Base-by-base conservation (phyloP, 2,888 invertebrate species). In the Eristalis intricaria region DNA sequence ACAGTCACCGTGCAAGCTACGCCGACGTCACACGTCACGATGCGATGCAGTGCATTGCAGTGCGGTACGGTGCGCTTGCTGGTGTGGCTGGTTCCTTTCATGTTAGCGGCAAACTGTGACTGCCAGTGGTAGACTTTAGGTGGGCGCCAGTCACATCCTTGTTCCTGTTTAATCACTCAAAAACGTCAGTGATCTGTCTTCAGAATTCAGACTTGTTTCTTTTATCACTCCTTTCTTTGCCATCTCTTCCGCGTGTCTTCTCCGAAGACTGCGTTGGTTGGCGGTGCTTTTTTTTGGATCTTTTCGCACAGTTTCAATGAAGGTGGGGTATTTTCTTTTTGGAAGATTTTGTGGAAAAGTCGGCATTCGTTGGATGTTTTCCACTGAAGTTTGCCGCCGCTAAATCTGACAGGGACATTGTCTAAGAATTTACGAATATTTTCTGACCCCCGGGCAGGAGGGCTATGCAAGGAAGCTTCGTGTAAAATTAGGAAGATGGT, bases 111-210 rank as follows among this genome's bases (percentile, higher is more conserved):
- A 88, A 80, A 40, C 75, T 73, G 58, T 32, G 8, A 32, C 32
- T 10, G 32, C 43, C 38, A 68, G 63, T 64, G 84, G 82, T 73
- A 84, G 89, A 89, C 89, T 76, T 71, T 63, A 79, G 76, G 87
- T 84, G 69, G 79, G 75, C 70, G 76, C 71, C 68, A 87, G 79
- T 87, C 87, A 84, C 87, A 81, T 85, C 84, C 80, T 84, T 89
- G 65, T 89, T 88, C 88, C 84, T 89, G 90, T 90, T 90, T 90
- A 90, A 90, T 90, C 90, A 90, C 90, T 90, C 90, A 90, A 89
- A 90, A 89, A 87, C 89, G 90, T 90, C 90, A 90, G 88, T 84
- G 89, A 90, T 90, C 89, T 90, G 89, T 89, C 90, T 89, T 89
- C 69, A 22, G 69, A 63, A 19, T 43, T 63, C 23, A 38, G 23